Evolutionary conservation across 2,113 vertebrate genomes (phyloP), one percentile per base, ranked within the genome.

Genomic region (Cyprinus carpio): DNA sequence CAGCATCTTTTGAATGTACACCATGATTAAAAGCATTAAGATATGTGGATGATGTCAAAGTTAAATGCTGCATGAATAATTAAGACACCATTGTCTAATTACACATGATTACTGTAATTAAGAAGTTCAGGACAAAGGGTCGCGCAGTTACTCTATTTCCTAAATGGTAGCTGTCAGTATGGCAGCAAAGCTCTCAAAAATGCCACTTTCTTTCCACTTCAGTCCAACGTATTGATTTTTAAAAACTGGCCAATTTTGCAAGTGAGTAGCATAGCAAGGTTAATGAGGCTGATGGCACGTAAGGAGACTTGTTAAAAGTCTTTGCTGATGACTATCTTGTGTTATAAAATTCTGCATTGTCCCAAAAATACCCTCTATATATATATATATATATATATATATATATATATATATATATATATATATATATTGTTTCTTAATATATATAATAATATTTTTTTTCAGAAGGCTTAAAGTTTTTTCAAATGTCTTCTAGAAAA

Each of bases 61-160:
- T 91, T 92, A 90, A 93, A 85, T 82, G 86, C 74, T 84, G 81
- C 86, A 91, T 90, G 75, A 90, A 90, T 92, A 87, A 90, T 93
- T 93, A 79, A 90, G 74, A 82, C 83, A 67, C 82, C 84, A 85
- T 89, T 90, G 87, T 90, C 86, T 92, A 92, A 92, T 89, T 92
- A 88, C 79, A 84, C 87, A 82, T 89, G 87, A 93, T 92, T 91
- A 90, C 84, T 64, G 75, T 87, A 87, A 91, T 91, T 91, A 92
- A 91, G 85, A 91, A 82, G 87, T 91, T 79, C 89, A 87, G 83
- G 82, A 87, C 78, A 86, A 84, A 76, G 79, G 43, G 87, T 87
- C 4, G 86, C 82, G 82, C 75, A 74, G 81, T 86, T 81, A 87
- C 81, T 88, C 23, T 40, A 27, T 85, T 86, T 75, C 89, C 65